These are phyloP conservation scores for Tenthredo mesomela DNA, from an alignment of 2,888 invertebrate species.

Conservation along the genomic window DNA sequence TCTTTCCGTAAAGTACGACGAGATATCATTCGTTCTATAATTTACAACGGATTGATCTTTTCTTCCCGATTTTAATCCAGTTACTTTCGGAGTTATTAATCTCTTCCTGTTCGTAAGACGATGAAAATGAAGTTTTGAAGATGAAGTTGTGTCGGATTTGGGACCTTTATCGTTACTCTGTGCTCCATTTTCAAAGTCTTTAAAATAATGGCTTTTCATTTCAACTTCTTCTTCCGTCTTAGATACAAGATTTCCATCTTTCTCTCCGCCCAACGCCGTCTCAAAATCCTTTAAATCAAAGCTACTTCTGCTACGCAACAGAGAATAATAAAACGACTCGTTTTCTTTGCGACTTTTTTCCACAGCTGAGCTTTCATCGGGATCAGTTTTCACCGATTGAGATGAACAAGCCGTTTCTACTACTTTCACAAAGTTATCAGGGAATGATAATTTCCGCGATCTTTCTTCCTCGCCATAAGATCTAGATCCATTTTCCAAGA, in stretches of 20 bases:
- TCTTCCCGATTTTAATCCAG: not conserved
- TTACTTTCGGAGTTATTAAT: not conserved
- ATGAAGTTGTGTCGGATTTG: not conserved
- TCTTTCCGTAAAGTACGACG: conserved; percentile 10
- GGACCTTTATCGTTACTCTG: not conserved
- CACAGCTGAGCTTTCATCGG: not conserved
- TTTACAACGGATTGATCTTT: not conserved
- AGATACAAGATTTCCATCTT: not conserved
- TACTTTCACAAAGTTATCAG: not conserved
- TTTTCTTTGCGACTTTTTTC: not conserved
- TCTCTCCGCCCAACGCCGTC: not conserved
- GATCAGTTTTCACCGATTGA: not conserved
- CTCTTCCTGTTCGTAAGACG: not conserved
- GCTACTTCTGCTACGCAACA: conserved; percentile 8
- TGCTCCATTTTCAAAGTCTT: not conserved
- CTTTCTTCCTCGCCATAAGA: not conserved
- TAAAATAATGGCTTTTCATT: conserved; percentile 21
- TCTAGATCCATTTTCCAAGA: not conserved
- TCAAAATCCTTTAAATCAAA: conserved; percentile 21
- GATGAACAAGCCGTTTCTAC: not conserved
- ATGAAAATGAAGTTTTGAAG: not conserved
- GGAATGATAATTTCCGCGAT: not conserved
- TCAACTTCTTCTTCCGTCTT: not conserved
- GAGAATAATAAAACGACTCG: not conserved
- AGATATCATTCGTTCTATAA: conserved; percentile 14